Evolutionary conservation across 2,888 invertebrate genomes (phyloP).

Genomic region (Morpho helenor): DNA sequence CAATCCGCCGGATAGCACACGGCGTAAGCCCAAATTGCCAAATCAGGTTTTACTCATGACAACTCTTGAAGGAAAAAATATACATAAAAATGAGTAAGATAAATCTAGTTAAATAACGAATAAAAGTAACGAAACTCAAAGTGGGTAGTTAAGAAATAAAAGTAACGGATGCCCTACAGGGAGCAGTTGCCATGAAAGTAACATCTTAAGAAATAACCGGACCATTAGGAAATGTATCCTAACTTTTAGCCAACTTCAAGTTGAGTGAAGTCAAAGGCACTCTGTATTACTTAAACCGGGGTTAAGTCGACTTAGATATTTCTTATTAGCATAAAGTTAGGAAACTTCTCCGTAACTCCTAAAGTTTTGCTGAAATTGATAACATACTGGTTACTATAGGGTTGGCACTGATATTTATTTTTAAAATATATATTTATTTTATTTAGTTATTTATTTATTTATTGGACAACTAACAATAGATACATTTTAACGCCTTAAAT

Average conservation of each 20-base stretch:
- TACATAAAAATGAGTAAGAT: too few species aligned
- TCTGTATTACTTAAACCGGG: slow-evolving; percentile 66
- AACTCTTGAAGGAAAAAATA: too few species aligned
- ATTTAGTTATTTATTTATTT: too few species aligned
- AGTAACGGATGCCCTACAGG: background rate
- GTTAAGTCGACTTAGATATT: slow-evolving; percentile 60
- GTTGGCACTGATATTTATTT: background rate
- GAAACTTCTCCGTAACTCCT: slow-evolving; percentile 52
- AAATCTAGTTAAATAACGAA: background rate
- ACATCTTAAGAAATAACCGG: slow-evolving; percentile 30
- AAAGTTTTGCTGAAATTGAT: slow-evolving; percentile 65
- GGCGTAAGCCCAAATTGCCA: too few species aligned
- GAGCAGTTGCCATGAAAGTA: slow-evolving; percentile 14
- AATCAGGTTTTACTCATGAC: too few species aligned
- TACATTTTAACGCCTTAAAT: too few species aligned
- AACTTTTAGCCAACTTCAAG: slow-evolving; percentile 40
- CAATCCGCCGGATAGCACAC: too few species aligned
- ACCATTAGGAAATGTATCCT: slow-evolving; percentile 38
- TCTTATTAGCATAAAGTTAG: slow-evolving; percentile 69
- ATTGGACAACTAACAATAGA: too few species aligned
- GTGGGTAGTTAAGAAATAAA: background rate
- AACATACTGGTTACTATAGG: slow-evolving; percentile 37
- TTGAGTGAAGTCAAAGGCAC: slow-evolving; percentile 49
- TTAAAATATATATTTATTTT: too few species aligned
- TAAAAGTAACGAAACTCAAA: background rate